Percentiles rank a stretch among this genome's conserved stretches.
These are phyloP conservation scores for Lateolabrax maculatus DNA, from an alignment of 2,797 vertebrate genomes.

Conservation along the genomic window DNA sequence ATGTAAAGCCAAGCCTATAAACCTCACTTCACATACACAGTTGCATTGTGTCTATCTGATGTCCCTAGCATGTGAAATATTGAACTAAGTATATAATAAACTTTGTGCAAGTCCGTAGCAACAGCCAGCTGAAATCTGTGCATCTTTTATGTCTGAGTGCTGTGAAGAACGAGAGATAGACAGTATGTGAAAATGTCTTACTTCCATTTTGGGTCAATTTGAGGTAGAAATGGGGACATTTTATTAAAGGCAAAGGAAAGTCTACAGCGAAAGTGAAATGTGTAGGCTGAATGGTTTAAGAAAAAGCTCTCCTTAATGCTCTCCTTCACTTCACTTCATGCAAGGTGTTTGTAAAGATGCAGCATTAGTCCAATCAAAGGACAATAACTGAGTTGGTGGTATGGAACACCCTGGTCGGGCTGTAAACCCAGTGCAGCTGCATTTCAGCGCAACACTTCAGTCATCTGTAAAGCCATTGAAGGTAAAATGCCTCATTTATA, in stretches of 20 bases:
- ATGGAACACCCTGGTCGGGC: slow-evolving; percentile 35
- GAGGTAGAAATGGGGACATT: slow-evolving; percentile 40
- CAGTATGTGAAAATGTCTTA: slow-evolving; percentile 55
- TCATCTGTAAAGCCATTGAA: slow-evolving; percentile 60
- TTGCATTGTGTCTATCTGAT: slow-evolving; percentile 61
- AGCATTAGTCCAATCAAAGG: slow-evolving; percentile 39
- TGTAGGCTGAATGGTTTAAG: slow-evolving; percentile 25
- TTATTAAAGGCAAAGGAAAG: slow-evolving; percentile 46
- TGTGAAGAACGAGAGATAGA: slow-evolving; percentile 50
- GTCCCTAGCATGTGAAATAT: slow-evolving; percentile 65
- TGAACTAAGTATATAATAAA: slow-evolving; percentile 62
- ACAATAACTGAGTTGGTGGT: slow-evolving; percentile 40
- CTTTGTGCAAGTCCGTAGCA: slow-evolving; percentile 38
- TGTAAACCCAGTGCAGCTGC: slow-evolving; percentile 40
- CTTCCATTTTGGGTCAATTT: slow-evolving; percentile 63
- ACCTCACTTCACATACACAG: slow-evolving; percentile 47
- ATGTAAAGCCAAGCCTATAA: slow-evolving; percentile 61
- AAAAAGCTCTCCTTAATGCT: slow-evolving; percentile 21
- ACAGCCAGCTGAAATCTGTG: slow-evolving; percentile 61
- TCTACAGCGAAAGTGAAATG: slow-evolving; percentile 26
- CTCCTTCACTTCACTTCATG: not conserved
- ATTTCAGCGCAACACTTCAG: slow-evolving; percentile 65
- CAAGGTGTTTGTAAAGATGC: slow-evolving; percentile 27
- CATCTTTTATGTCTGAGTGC: slow-evolving; percentile 75
- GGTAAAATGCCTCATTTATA: slow-evolving; percentile 68